Percentiles rank a stretch among this genome's conserved stretches.
Conservation (phyloP, 1,140 invertebrate species). For the Trichonephila inaurata region DNA sequence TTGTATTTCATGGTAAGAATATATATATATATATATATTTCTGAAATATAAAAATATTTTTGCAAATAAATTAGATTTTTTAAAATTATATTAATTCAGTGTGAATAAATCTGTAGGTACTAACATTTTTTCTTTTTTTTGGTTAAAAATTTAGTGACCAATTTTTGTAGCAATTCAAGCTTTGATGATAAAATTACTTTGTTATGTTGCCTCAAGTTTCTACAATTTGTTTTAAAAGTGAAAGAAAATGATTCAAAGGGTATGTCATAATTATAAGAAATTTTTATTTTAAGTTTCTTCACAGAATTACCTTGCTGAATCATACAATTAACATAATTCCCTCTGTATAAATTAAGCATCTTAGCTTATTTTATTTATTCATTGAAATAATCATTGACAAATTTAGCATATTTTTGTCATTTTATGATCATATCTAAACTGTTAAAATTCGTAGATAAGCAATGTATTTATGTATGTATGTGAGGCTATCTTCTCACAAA, state of each 20-base stretch:
- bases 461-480: too few species aligned
- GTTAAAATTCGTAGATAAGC: too few species aligned
- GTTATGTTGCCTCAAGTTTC: constrained; percentile 2
- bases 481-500: too few species aligned
- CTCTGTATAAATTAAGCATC: too few species aligned
- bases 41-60: not conserved
- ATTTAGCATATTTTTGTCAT: too few species aligned
- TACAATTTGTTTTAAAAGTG: not conserved
- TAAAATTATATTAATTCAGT: not conserved
- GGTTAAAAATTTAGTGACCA: constrained; percentile 8
- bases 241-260: not conserved
- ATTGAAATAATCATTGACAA: too few species aligned
- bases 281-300: not conserved
- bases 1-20: constrained; percentile 52
- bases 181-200: not conserved
- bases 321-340: not conserved
- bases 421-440: too few species aligned
- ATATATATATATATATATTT: too few species aligned
- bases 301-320: not conserved
- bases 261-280: not conserved
- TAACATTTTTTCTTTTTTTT: not conserved
- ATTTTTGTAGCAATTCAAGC: constrained; percentile 14
- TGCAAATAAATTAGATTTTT: not conserved
- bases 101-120: too few species aligned
- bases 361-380: too few species aligned